Base-by-base conservation (phyloP, 2,113 vertebrate genomes). In the Pachycephala philippinensis region DNA sequence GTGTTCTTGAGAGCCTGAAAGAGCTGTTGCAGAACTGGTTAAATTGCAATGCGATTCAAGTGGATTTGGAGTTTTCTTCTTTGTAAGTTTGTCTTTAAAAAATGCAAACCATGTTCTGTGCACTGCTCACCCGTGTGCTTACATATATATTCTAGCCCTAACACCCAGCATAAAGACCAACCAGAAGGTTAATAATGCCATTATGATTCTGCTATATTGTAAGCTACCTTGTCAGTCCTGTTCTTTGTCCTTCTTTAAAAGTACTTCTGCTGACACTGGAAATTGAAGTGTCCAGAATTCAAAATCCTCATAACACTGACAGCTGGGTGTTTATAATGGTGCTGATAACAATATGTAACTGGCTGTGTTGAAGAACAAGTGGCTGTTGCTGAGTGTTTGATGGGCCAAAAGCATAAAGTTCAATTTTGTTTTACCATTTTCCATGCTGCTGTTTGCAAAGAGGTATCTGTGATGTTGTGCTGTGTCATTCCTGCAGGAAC, bases 1-100 rank as follows among this genome's bases (percentile, higher is more conserved):
- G 98, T 88, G 89, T 99, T 90, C 96, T 99, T 26, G 99, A 99
- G 83, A 98, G 97, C 96, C 96, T 99, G 76, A 99, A 98, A 95
- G 98, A 97, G 49, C 98, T 99, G 95, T 96, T 99, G 88, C 88
- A 98, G 87, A 99, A 99, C 95, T 99, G 99, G 99, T 98, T 99
- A 91, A 98, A 97, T 71, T 98, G 98, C 98, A 98, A 98, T 30
- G 94, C 97, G 4, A 72, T 97, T 79, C 96, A 98, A 18, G 50
- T 96, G 90, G 98, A 98, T 76, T 95, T 96, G 70, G 98, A 90
- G 56, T 17, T 8, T 33, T 40, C 53, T 82, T 61, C 91, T 76
- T 54, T 33, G 98, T 98, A 97, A 98, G 98, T 97, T 83, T 82
- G 27, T 61, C 59, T 74, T 84, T 61, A 85, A 89, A 56, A 31